Percentiles rank a stretch among this genome's conserved stretches.
Conservation (phyloP, 2,113 vertebrate species). For the Tauraco erythrolophus region DNA sequence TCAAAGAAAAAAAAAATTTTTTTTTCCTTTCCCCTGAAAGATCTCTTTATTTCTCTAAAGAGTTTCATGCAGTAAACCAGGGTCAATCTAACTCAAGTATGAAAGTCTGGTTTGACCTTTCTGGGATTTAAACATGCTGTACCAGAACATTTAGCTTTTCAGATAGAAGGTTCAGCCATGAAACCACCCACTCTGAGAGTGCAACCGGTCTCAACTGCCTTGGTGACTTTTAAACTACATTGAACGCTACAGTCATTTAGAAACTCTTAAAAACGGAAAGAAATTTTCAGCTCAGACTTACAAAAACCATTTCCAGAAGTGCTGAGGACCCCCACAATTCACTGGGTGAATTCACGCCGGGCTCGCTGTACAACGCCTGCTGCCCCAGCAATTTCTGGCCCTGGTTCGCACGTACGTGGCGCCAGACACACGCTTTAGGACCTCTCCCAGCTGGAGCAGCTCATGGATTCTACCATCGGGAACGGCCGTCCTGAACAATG, state of each 20-base stretch:
- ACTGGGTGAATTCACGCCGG: not conserved
- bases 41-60: constrained; percentile 41
- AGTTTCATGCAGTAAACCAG: constrained; percentile 17
- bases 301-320: constrained; percentile 38
- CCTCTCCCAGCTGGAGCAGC: constrained; percentile 40
- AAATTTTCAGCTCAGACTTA: constrained; percentile 44
- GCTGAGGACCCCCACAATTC: constrained; percentile 47
- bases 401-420: not conserved
- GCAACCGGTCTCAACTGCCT: constrained; percentile 41
- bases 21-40: not conserved
- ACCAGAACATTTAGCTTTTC: constrained; percentile 50
- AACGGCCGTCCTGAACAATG: constrained; percentile 33
- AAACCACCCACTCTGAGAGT: constrained; percentile 47
- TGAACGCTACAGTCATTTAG: constrained; percentile 31
- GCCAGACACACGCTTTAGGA: not conserved
- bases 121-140: constrained; percentile 28
- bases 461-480: constrained; percentile 25
- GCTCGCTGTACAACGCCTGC: constrained; percentile 7
- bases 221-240: constrained; percentile 5
- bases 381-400: constrained; percentile 50
- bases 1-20: not conserved
- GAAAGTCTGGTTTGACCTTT: constrained; percentile 64
- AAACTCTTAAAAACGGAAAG: constrained; percentile 39
- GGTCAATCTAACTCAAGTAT: constrained; percentile 47
- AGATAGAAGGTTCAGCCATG: constrained; percentile 27